phyloP scores from a whole-genome alignment of 2,888 invertebrate genomes.

The Spilarctia lutea region DNA sequence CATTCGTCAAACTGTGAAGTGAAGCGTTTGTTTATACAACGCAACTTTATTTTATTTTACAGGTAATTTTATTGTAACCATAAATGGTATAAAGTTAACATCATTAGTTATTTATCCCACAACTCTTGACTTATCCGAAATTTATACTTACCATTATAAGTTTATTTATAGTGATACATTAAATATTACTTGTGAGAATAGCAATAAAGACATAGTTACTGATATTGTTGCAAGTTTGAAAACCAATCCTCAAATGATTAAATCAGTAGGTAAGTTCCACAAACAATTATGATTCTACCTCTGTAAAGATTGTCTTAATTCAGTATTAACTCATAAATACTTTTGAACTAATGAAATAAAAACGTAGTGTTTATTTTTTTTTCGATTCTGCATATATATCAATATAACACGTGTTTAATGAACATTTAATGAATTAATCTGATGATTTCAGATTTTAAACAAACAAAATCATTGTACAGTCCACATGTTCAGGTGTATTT shows the following conservation, averaged over 20 bases:
- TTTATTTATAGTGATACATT: conserved; percentile 4
- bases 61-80: not conserved
- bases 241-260: too few species aligned
- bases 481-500: not conserved
- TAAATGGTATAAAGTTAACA: not conserved
- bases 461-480: not conserved
- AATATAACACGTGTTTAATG: not conserved
- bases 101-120: too few species aligned
- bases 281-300: not conserved
- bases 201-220: not conserved
- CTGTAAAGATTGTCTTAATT: not conserved
- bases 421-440: too few species aligned
- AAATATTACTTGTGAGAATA: conserved; percentile 6
- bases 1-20: not conserved
- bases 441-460: not conserved
- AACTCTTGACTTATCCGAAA: too few species aligned
- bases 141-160: not conserved
- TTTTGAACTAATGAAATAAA: not conserved
- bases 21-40: not conserved
- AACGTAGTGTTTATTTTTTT: too few species aligned
- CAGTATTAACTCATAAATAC: not conserved
- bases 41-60: not conserved
- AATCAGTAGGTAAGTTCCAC: not conserved
- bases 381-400: too few species aligned
- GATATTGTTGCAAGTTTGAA: too few species aligned